Conservation (phyloP, 2,888 invertebrate species). For the Epinotia demarniana region DNA sequence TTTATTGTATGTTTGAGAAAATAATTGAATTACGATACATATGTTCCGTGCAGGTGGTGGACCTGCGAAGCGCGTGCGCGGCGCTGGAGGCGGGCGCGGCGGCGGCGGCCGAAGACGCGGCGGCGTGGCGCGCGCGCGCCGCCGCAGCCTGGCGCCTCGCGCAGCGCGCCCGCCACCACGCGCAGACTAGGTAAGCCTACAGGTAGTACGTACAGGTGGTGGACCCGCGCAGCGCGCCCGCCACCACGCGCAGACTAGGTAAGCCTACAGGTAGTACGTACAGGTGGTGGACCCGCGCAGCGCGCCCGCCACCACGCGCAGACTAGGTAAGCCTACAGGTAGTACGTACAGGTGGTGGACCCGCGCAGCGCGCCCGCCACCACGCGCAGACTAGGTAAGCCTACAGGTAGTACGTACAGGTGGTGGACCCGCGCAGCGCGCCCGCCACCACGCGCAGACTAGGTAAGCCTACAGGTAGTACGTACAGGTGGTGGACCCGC, state of each 20-base stretch:
- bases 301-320: conserved; percentile 58
- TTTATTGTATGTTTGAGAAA: too few relatives aligned
- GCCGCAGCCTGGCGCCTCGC: conserved; percentile 86
- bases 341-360: conserved; percentile 47
- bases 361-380: conserved; percentile 82
- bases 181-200: too few relatives aligned
- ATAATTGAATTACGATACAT: too few relatives aligned
- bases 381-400: too few relatives aligned
- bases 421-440: conserved; percentile 84
- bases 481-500: conserved; percentile 67
- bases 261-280: too few relatives aligned
- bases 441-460: too few relatives aligned
- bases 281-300: conserved; percentile 79
- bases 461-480: too few relatives aligned
- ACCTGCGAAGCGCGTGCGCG: conserved; percentile 89
- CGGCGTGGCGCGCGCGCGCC: conserved; percentile 89
- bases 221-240: conserved; percentile 52
- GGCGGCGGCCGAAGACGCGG: conserved; percentile 88
- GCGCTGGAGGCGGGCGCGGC: conserved; percentile 89
- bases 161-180: conserved; percentile 73
- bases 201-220: neutral
- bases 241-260: too few relatives aligned
- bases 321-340: too few relatives aligned
- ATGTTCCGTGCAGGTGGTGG: conserved; percentile 79
- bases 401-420: neutral